These are phyloP conservation scores for Atherix ibis DNA, from an alignment of 2,888 invertebrate species.

Conservation along the genomic window DNA sequence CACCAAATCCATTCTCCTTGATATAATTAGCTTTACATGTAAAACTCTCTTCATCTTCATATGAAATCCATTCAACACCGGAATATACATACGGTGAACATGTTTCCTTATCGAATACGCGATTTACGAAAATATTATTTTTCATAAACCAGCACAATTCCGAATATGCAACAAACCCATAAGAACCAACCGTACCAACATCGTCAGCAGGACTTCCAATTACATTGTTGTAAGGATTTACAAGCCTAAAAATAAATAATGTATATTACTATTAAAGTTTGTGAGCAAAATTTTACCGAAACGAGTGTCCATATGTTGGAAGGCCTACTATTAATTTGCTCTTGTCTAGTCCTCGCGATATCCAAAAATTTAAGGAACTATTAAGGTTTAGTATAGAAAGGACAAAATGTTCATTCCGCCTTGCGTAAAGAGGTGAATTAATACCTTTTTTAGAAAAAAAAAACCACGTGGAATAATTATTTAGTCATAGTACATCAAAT, in stretches of 20 bases:
- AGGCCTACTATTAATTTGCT: slow-evolving; percentile 70
- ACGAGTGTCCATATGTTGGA: slow-evolving; percentile 77
- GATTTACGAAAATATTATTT: slow-evolving; percentile 34
- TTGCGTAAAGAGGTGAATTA: slow-evolving; percentile 63
- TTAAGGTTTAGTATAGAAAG: slow-evolving; percentile 63
- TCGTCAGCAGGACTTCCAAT: slow-evolving; percentile 56
- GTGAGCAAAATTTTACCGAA: slow-evolving; percentile 35
- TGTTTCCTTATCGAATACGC: slow-evolving; percentile 48
- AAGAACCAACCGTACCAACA: slow-evolving; percentile 47
- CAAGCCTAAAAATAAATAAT: slow-evolving; percentile 38
- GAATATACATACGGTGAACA: slow-evolving; percentile 62
- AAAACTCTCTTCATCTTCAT: slow-evolving; percentile 56
- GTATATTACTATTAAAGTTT: too few species aligned
- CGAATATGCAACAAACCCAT: slow-evolving; percentile 55
- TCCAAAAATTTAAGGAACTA: slow-evolving; percentile 65
- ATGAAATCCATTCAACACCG: slow-evolving; percentile 66
- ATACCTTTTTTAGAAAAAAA: slow-evolving; percentile 35
- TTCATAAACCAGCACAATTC: slow-evolving; percentile 51
- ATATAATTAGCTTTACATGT: slow-evolving; percentile 50
- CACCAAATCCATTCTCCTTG: slow-evolving; percentile 46
- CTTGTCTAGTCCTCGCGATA: slow-evolving; percentile 53
- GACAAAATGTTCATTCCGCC: slow-evolving; percentile 43
- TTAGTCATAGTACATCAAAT: background rate
- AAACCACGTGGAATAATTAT: background rate
- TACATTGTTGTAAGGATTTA: slow-evolving; percentile 48